A percentile compares a stretch with the other conserved stretches of the same genome.
These are phyloP conservation scores for Phyllotreta cruciferae DNA, from an alignment of 2,888 invertebrate species.

Conservation along the genomic window DNA sequence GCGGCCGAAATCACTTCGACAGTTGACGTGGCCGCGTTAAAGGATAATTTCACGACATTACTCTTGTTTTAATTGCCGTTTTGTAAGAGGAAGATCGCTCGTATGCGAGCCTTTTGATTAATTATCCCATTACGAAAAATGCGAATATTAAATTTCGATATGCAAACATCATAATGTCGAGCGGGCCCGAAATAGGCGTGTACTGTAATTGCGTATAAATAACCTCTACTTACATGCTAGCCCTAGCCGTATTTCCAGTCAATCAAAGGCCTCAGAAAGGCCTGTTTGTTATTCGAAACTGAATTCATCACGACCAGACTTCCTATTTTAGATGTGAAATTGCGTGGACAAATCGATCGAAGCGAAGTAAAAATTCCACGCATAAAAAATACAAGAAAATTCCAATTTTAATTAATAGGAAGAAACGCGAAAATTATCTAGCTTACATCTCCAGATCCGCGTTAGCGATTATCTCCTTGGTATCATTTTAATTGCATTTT, in stretches of 20 bases:
- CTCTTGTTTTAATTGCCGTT: slow-evolving; percentile 28
- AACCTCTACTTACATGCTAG: not conserved
- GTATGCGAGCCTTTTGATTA: slow-evolving; percentile 22
- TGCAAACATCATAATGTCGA: not conserved
- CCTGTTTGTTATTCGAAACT: too few relatives aligned
- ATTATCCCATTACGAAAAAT: slow-evolving; percentile 18
- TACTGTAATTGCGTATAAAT: not conserved
- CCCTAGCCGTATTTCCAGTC: too few relatives aligned
- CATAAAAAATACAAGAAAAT: not conserved
- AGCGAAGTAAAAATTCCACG: too few relatives aligned
- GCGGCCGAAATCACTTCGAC: slow-evolving; percentile 13
- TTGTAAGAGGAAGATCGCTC: slow-evolving; percentile 20
- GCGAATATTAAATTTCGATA: slow-evolving; percentile 6
- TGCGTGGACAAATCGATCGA: too few relatives aligned
- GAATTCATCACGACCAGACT: too few relatives aligned
- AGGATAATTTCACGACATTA: slow-evolving; percentile 30
- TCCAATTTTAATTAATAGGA: slow-evolving; percentile 22
- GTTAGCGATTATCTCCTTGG: slow-evolving; percentile 29
- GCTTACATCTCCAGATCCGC: slow-evolving; percentile 35
- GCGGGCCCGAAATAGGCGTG: slow-evolving; percentile 3
- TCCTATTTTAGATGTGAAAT: too few relatives aligned
- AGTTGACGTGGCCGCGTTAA: slow-evolving; percentile 8
- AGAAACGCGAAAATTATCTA: slow-evolving; percentile 34
- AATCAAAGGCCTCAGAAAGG: too few relatives aligned
- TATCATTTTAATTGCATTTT: slow-evolving; percentile 35